Percentiles rank a stretch among this genome's conserved stretches.
Evolutionary conservation across 2,797 vertebrate genomes (phyloP).

Genomic region (Phyllotis vaccarum): DNA sequence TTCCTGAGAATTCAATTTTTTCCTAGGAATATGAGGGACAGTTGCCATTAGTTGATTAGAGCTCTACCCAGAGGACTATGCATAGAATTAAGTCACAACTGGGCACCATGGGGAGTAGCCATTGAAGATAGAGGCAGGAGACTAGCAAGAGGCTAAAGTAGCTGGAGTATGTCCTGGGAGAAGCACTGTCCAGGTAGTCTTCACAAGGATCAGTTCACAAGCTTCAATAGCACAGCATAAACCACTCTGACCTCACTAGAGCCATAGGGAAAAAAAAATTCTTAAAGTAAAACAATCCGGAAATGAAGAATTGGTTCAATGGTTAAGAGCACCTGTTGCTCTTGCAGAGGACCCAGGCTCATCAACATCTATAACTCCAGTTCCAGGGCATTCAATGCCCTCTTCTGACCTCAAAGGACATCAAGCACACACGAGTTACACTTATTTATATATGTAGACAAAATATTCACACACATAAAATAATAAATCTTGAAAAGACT

Average conservation of each 20-base stretch:
- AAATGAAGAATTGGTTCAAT: not conserved
- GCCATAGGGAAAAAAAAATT: not conserved
- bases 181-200: not conserved
- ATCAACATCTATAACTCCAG: not conserved
- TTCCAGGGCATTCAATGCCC: not conserved
- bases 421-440: not conserved
- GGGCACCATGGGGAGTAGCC: not conserved
- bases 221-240: not conserved
- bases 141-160: too few relatives aligned
- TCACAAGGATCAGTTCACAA: not conserved
- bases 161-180: accelerated
- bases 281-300: not conserved
- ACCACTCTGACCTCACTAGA: not conserved
- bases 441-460: not conserved
- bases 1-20: slow-evolving; percentile 37
- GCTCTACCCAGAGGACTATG: not conserved
- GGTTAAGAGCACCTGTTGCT: not conserved
- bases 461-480: not conserved
- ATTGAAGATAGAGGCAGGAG: not conserved
- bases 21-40: slow-evolving; percentile 22
- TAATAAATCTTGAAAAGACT: not conserved
- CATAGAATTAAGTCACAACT: not conserved
- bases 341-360: not conserved
- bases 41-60: not conserved
- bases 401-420: not conserved